Base-by-base conservation (phyloP, 2,113 vertebrate species). In the Brachyistius frenatus region DNA sequence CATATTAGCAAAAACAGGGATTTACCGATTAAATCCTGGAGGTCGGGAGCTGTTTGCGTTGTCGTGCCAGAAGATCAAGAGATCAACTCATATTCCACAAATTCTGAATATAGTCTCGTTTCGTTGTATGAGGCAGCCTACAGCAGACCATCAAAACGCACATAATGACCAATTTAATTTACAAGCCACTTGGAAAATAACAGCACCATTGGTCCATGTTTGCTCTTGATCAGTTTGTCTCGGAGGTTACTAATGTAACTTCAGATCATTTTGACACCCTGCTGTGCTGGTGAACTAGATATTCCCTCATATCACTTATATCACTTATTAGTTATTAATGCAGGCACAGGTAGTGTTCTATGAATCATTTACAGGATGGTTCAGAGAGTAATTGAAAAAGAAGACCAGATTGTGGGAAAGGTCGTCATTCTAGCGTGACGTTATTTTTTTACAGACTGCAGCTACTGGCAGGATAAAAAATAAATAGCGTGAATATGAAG, bases 21-120 rank as follows among this genome's bases (percentile, higher is more conserved):
- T 89, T 89, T 74, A 41, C 77, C 10, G 78, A 74, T 88, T 46
- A 86, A 82, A 88, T 84, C 79, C 71, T 72, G 69, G 74, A 69
- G 66, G 78, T 72, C 66, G 56, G 3, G 37, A 75, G 56, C 30
- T 0, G 66, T 83, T 84, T 57, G 60, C 31, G 54, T 88, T 65
- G 84, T 76, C 68, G 16, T 31, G 58, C 46, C 63, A 37, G 63
- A 67, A 64, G 84, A 76, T 84, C 46, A 73, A 83, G 56, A 70
- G 73, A 80, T 71, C 73, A 81, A 76, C 44, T 83, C 41, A 56
- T 64, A 64, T 74, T 79, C 81, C 56, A 60, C 23, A 36, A 10
- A 80, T 62, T 68, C 36, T 54, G n/a, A 65, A 68, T 5, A 14
- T 15, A 55, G 8, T 58, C 14, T 10, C 5, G 1, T 61, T 47